These are phyloP conservation scores for Lysandra coridon DNA, from an alignment of 2,888 invertebrate species.

Conservation along the genomic window DNA sequence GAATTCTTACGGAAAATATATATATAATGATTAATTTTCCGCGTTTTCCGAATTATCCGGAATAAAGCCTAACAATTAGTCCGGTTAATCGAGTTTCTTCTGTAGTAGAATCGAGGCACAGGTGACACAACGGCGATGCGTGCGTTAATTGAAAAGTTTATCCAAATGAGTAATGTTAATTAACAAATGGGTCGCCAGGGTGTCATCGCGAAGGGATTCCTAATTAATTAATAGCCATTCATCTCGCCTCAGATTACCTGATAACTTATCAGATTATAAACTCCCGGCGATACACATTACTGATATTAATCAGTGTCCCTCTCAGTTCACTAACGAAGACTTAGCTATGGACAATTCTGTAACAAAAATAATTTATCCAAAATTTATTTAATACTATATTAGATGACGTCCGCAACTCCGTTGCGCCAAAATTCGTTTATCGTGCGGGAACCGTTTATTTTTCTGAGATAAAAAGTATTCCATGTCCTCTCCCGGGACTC, in stretches of 20 bases:
- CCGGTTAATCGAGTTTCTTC: too few species aligned
- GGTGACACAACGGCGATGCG: constrained; percentile 7
- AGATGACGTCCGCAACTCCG: too few species aligned
- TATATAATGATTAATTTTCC: too few species aligned
- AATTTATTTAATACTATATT: not conserved
- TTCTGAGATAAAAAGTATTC: too few species aligned
- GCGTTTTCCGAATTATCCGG: too few species aligned
- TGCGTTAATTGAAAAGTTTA: constrained; percentile 42
- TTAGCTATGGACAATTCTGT: not conserved
- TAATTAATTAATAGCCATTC: constrained; percentile 78
- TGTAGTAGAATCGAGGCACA: not conserved
- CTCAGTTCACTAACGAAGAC: not conserved
- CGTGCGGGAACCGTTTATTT: too few species aligned
- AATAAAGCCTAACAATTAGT: too few species aligned
- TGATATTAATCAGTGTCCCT: constrained; percentile 11
- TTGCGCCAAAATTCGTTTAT: too few species aligned
- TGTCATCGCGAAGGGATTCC: constrained; percentile 68
- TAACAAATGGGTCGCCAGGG: constrained; percentile 73
- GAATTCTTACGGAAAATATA: too few species aligned
- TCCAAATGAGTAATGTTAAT: constrained; percentile 65
- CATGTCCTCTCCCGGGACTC: too few species aligned
- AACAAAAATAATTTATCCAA: not conserved
- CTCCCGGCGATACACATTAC: constrained; percentile 32
- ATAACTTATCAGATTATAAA: constrained; percentile 48
- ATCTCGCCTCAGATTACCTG: constrained; percentile 64